Evolutionary conservation across 2,113 vertebrate genomes (phyloP).

Genomic region (Crotalus viridis): DNA sequence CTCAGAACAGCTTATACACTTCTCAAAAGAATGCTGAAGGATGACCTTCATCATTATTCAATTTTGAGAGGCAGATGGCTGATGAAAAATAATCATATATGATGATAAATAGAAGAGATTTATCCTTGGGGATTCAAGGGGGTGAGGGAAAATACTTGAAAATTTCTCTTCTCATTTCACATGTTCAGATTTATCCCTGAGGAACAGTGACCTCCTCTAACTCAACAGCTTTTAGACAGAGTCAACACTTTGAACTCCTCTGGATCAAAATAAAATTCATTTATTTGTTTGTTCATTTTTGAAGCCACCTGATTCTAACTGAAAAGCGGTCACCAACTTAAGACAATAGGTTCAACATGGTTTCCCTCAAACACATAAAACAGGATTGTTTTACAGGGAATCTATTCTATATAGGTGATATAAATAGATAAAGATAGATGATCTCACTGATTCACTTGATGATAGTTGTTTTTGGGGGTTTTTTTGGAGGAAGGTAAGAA

Average conservation of each 20-base stretch:
- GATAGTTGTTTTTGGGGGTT: background rate
- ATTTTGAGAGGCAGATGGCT: background rate
- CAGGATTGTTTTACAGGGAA: background rate
- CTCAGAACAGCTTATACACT: background rate
- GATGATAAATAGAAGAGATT: background rate
- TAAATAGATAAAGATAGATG: background rate
- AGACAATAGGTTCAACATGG: background rate
- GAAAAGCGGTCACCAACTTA: background rate
- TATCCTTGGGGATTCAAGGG: background rate
- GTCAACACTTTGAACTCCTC: background rate
- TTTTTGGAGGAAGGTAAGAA: background rate
- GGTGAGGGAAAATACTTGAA: background rate
- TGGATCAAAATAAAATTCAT: background rate
- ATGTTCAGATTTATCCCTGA: background rate
- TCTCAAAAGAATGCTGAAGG: background rate
- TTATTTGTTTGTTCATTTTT: background rate
- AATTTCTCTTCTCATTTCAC: background rate
- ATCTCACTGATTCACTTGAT: background rate
- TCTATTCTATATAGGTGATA: background rate
- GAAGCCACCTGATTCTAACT: background rate
- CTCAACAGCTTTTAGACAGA: background rate
- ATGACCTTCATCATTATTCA: background rate
- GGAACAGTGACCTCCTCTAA: background rate
- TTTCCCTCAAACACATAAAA: background rate
- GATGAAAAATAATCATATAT: background rate